phyloP scores from a whole-genome alignment of 2,797 vertebrate species.

The Crenichthys baileyi region DNA sequence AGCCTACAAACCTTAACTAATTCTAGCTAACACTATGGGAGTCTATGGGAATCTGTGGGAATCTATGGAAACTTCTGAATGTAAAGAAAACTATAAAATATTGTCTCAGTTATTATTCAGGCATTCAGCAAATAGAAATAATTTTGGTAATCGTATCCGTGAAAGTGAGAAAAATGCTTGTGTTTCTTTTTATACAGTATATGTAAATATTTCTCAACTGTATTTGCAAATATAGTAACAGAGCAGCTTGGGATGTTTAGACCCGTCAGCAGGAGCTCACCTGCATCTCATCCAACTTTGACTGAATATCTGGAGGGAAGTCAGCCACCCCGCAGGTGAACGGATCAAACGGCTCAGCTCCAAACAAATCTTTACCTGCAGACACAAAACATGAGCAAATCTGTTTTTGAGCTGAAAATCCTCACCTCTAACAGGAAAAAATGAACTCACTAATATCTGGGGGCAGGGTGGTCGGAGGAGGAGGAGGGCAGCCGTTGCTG shows the following conservation, averaged over 20 bases:
- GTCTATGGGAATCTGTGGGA: too few relatives aligned
- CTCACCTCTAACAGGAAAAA: neutral
- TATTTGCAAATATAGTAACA: too few relatives aligned
- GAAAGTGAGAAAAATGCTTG: too few relatives aligned
- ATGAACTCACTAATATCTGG: conserved; percentile 85
- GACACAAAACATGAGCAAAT: conserved; percentile 23
- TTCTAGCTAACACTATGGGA: too few relatives aligned
- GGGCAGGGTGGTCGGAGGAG: conserved; percentile 87
- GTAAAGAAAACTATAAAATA: too few relatives aligned
- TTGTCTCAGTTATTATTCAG: too few relatives aligned
- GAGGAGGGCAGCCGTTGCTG: conserved; percentile 90
- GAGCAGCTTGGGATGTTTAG: neutral
- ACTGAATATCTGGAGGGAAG: conserved; percentile 97
- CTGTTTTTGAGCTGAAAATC: neutral
- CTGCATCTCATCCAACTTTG: conserved; percentile 99
- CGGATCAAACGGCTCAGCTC: conserved; percentile 96
- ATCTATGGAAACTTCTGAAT: too few relatives aligned
- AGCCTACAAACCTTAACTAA: too few relatives aligned
- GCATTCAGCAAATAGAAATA: too few relatives aligned
- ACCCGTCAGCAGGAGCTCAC: conserved; percentile 75
- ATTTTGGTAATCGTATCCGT: too few relatives aligned
- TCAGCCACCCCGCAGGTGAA: conserved; percentile 96
- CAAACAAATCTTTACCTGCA: conserved; percentile 94
- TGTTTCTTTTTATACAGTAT: neutral
- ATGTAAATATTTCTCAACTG: too few relatives aligned